Base-by-base conservation (phyloP, 2,888 invertebrate genomes). In the Gymnosoma rotundatum region DNA sequence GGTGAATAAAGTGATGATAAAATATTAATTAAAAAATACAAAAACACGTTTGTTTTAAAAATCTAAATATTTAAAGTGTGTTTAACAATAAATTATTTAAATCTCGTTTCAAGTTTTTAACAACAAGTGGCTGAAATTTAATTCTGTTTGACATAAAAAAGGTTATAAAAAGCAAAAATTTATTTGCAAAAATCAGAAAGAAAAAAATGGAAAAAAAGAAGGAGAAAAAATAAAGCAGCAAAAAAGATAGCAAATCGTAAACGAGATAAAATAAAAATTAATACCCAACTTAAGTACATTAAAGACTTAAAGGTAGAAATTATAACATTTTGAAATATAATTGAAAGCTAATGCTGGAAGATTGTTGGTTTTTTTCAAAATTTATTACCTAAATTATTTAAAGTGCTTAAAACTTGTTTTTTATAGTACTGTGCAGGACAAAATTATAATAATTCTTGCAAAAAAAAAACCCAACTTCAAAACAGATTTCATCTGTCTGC, bases 21-120 rank as follows among this genome's bases (percentile, higher is more conserved):
- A 38, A n/a, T 16, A 32, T 21, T 69, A 25, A 45, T 56, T 63
- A 69, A n/a, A 21, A 64, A 48, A 48, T 3, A 52, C 52, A 60
- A 56, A 2, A 78, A 78, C 70, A 54, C 36, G 63, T 78, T 69
- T 69, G 56, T 54, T 20, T 14, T 12, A 25, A 64, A 67, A 69
- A 42, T 8, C 20, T 20, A 32, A 10, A 67, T 67, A 52, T 60
- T 42, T 76, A 9, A 42, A 52, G 42, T 32, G 32, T 52, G 18
- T 10, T 63, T 48, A 70, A 64, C 16, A 66, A 72, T 61, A 72
- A 82, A 76, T 63, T 81, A 12, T 63, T 60, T 42, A 70, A 76
- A 38, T 32, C 63, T 56, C 20, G 4, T 32, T 25, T 16, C 61
- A 3, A 67, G 60, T 50, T 50, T 58, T 69, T 50, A 75, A 64